These are phyloP conservation scores for Pipistrellus kuhlii DNA, from an alignment of 2,797 vertebrate genomes.

Conservation along the genomic window DNA sequence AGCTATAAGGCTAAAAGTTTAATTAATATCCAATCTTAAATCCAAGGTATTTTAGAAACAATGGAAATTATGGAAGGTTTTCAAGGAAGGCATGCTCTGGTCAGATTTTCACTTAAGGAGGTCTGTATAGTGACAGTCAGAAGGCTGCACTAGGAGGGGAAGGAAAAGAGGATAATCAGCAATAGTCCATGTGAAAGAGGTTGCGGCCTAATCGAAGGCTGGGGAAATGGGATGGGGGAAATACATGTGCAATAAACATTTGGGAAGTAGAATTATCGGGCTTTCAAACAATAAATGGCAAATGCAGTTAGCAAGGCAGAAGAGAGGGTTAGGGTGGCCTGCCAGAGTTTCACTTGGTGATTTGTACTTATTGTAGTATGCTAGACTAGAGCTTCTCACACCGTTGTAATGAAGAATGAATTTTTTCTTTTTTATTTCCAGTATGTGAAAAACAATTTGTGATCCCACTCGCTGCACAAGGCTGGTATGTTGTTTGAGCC, in stretches of 20 bases:
- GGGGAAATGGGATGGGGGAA: neutral
- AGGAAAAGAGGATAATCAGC: neutral
- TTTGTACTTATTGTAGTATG: neutral
- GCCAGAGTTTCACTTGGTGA: neutral
- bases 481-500: neutral
- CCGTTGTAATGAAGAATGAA: neutral
- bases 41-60: constrained; percentile 8
- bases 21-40: neutral
- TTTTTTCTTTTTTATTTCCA: neutral
- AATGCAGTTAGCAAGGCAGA: neutral
- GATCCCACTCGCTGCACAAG: neutral
- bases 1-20: neutral
- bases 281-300: neutral
- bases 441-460: neutral
- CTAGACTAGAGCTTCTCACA: neutral
- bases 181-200: neutral
- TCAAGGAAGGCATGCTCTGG: neutral
- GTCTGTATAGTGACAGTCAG: neutral
- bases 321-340: neutral
- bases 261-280: neutral
- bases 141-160: neutral
- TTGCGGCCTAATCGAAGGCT: neutral
- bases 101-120: neutral
- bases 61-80: neutral
- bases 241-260: neutral